Evolutionary conservation across 1,140 invertebrate species (phyloP).

Genomic region (Orchestia grillus): DNA sequence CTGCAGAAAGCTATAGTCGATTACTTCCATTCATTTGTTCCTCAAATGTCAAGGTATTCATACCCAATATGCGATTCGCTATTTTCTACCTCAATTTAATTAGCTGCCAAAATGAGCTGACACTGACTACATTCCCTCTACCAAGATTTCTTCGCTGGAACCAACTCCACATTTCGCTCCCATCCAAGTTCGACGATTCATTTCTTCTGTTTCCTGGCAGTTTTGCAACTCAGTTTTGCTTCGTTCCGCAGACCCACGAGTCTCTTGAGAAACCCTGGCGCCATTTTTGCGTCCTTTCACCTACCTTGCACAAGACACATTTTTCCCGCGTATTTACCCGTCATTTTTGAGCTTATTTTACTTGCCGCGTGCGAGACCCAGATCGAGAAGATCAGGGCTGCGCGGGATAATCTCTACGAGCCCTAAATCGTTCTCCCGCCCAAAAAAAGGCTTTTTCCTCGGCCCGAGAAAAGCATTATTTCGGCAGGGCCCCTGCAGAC

Average conservation of each 20-base stretch:
- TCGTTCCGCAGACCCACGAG: neutral
- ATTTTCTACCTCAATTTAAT: no score
- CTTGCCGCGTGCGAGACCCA: neutral
- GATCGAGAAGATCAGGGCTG: neutral
- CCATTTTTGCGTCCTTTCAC: neutral
- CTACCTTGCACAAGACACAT: neutral
- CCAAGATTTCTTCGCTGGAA: neutral
- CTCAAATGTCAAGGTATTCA: no score
- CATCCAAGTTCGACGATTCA: neutral
- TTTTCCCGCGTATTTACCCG: neutral
- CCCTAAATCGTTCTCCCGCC: neutral
- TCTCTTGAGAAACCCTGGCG: neutral
- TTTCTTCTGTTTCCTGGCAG: neutral
- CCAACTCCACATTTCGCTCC: neutral
- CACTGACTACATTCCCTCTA: no score
- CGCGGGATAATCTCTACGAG: constrained; percentile 5
- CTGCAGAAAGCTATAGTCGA: no score
- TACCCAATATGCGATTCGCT: no score
- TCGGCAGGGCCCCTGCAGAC: neutral
- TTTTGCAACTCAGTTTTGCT: neutral
- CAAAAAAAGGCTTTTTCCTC: neutral
- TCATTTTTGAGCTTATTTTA: neutral
- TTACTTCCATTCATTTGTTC: no score
- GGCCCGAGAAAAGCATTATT: neutral
- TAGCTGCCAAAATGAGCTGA: no score